These are phyloP conservation scores for Theretra japonica DNA, from an alignment of 2,888 invertebrate species.

Conservation along the genomic window DNA sequence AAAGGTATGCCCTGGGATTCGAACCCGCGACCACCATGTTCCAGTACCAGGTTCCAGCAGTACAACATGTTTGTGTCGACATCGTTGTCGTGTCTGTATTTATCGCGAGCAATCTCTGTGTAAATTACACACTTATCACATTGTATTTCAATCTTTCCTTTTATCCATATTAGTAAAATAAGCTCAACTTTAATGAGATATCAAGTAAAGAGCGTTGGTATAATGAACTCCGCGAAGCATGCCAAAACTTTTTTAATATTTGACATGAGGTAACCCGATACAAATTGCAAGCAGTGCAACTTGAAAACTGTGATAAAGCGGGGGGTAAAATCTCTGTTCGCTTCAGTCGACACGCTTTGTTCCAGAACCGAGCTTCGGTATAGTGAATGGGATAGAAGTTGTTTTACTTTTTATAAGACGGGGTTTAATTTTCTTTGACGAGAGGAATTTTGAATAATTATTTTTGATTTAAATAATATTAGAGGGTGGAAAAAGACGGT, in stretches of 20 bases:
- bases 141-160: too few relatives aligned
- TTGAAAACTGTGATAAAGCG: conserved; percentile 15
- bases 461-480: too few relatives aligned
- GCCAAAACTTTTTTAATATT: conserved; percentile 29
- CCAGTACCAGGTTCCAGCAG: too few relatives aligned
- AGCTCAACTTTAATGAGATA: background rate
- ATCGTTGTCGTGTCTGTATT: too few relatives aligned
- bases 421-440: background rate
- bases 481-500: too few relatives aligned
- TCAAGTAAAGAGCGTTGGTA: background rate
- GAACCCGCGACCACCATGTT: too few relatives aligned
- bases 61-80: too few relatives aligned
- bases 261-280: conserved; percentile 33
- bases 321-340: conserved; percentile 6
- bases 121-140: too few relatives aligned
- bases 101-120: too few relatives aligned
- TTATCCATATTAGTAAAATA: too few relatives aligned
- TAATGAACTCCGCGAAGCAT: background rate
- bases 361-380: background rate
- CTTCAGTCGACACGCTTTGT: background rate
- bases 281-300: conserved; percentile 11
- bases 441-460: too few relatives aligned
- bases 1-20: too few relatives aligned
- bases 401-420: background rate
- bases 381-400: background rate